These are phyloP conservation scores for Atrina japonica DNA, from an alignment of 2,888 invertebrate species.

Conservation along the genomic window DNA sequence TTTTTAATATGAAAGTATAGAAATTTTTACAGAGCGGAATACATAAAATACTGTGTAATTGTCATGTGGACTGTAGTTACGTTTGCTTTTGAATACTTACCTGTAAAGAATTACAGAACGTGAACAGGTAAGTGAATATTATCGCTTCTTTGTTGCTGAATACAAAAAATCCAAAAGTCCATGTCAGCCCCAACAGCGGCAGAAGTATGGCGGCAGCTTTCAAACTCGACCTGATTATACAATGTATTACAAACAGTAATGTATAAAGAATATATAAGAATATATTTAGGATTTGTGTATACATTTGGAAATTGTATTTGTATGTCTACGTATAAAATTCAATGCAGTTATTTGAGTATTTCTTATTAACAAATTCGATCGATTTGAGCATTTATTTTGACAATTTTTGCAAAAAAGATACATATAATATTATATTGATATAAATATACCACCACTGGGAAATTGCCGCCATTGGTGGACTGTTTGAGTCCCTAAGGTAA, in stretches of 20 bases:
- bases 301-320: not conserved
- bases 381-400: too few relatives aligned
- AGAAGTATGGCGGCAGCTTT: slow-evolving; percentile 80
- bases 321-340: too few relatives aligned
- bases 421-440: too few relatives aligned
- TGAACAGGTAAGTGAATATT: slow-evolving; percentile 79
- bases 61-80: too few relatives aligned
- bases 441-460: too few relatives aligned
- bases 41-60: not conserved
- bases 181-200: slow-evolving; percentile 81
- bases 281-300: not conserved
- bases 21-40: not conserved
- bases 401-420: too few relatives aligned
- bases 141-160: slow-evolving; percentile 66
- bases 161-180: slow-evolving; percentile 80
- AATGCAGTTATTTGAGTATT: too few relatives aligned
- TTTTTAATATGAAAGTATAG: not conserved
- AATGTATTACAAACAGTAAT: not conserved
- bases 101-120: slow-evolving; percentile 78
- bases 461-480: too few relatives aligned
- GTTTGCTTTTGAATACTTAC: too few relatives aligned
- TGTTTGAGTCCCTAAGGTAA: too few relatives aligned
- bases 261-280: not conserved
- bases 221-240: slow-evolving; percentile 75
- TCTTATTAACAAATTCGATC: too few relatives aligned